These are phyloP conservation scores for Chaetura pelagica DNA, from an alignment of 2,113 vertebrate genomes.

Conservation along the genomic window DNA sequence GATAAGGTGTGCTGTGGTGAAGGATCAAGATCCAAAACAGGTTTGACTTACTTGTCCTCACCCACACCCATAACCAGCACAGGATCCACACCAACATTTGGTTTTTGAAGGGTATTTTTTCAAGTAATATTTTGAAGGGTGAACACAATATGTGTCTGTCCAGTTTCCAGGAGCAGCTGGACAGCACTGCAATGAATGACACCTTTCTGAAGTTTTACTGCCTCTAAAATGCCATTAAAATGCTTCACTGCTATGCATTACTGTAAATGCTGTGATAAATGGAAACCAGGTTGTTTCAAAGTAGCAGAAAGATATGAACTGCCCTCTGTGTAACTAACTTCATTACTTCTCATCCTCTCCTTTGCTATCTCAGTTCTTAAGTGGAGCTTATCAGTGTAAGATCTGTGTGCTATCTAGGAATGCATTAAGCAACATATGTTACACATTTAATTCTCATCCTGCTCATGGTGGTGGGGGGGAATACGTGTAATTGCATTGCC, in stretches of 20 bases:
- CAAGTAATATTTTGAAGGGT: background rate
- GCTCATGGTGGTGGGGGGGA: background rate
- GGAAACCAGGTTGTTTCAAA: slow-evolving; percentile 1
- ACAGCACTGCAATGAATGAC: background rate
- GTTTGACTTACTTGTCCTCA: background rate
- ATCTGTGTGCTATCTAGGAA: slow-evolving; percentile 40
- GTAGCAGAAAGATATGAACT: background rate
- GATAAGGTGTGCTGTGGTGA: background rate
- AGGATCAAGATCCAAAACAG: background rate
- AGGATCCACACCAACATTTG: background rate
- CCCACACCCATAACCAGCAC: background rate
- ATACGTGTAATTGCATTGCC: background rate
- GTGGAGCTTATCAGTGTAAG: slow-evolving; percentile 1
- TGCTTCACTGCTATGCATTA: background rate
- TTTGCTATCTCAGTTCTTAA: background rate
- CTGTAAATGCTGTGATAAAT: background rate
- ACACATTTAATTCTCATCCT: background rate
- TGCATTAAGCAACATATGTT: slow-evolving; percentile 39
- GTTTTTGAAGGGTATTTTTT: background rate
- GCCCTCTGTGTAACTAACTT: background rate
- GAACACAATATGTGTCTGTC: background rate
- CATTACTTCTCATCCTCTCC: background rate
- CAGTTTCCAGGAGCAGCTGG: background rate
- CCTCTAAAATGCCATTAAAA: slow-evolving; percentile 14
- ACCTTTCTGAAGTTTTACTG: background rate